These are phyloP conservation scores for Achatina immaculata DNA, from an alignment of 1,140 invertebrate species.

Conservation along the genomic window DNA sequence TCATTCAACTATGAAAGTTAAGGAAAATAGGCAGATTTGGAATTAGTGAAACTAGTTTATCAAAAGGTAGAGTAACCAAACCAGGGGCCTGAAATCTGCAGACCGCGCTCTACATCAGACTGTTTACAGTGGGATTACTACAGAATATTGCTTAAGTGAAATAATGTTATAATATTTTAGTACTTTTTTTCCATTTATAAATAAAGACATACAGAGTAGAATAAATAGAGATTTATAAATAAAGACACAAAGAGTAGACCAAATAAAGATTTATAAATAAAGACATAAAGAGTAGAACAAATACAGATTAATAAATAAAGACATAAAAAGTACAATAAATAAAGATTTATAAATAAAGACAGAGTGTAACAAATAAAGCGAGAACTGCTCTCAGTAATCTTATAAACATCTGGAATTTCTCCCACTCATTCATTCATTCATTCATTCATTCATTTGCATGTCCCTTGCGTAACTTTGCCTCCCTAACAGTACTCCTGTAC, in stretches of 20 bases:
- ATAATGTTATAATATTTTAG: background rate
- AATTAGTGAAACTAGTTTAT: background rate
- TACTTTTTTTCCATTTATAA: background rate
- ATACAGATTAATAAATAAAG: background rate
- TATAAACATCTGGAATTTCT: too few relatives aligned
- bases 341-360: background rate
- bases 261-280: background rate
- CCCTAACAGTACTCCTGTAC: too few relatives aligned
- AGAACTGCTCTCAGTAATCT: too few relatives aligned
- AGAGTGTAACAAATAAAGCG: background rate
- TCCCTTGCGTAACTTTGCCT: too few relatives aligned
- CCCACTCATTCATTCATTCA: too few relatives aligned
- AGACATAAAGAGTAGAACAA: slow-evolving; percentile 1
- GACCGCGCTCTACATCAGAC: background rate
- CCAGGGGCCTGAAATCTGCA: background rate
- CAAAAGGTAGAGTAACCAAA: background rate
- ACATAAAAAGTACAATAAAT: background rate
- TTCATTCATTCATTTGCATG: too few relatives aligned
- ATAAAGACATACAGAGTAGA: background rate
- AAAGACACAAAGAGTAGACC: background rate
- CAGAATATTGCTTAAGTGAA: background rate
- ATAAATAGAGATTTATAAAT: background rate
- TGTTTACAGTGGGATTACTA: background rate
- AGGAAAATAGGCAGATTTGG: background rate
- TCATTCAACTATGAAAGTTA: too few relatives aligned